Evolutionary conservation across 2,888 invertebrate species (phyloP), one percentile per base, ranked within the genome.

Genomic region (Apodemia zela): DNA sequence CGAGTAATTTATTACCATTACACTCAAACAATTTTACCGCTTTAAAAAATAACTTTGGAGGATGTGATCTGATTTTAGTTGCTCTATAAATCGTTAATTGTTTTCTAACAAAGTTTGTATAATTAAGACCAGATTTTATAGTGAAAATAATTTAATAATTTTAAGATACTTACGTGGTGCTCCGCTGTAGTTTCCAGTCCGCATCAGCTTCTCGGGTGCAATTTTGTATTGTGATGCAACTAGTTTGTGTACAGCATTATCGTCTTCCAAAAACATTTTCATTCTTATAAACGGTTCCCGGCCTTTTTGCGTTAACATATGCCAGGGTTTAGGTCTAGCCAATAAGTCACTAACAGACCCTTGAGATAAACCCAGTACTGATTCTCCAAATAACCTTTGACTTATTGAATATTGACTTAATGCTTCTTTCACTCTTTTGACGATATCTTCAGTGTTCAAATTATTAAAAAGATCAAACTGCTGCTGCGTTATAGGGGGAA

Each of bases 391-490:
- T 60, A 99, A 93, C 72, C 99, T 94, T 89, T 99, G 99, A 76
- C 99, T 99, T 79, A 99, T 98, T 70, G 98, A 98, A 87, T 98
- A 98, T 87, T 98, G 98, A 74, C 98, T 98, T 63, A 98, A 89
- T 75, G 98, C 97, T 87, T 98, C 98, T 86, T 98, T 98, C 25
- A 98, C 98, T 89, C 98, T 96, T 77, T 98, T 96, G 63, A 99
- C 99, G 73, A 99, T 98, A 71, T 99, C 99, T 89, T 99, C 99
- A 0, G 99, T 99, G 85, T 99, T 99, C 70, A 99, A 94, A 84
- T 98, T 98, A 82, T 98, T 97, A 92, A 98, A 99, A 91, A 98
- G 95, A 87, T 99, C 99, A 87, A 99, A 99, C 82, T 99, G 99
- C 78, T 99, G 98, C 82, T 99, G 99, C 0, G 99, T 99, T 71